Conservation (phyloP, 2,113 vertebrate genomes). For the Xerus inauris region DNA sequence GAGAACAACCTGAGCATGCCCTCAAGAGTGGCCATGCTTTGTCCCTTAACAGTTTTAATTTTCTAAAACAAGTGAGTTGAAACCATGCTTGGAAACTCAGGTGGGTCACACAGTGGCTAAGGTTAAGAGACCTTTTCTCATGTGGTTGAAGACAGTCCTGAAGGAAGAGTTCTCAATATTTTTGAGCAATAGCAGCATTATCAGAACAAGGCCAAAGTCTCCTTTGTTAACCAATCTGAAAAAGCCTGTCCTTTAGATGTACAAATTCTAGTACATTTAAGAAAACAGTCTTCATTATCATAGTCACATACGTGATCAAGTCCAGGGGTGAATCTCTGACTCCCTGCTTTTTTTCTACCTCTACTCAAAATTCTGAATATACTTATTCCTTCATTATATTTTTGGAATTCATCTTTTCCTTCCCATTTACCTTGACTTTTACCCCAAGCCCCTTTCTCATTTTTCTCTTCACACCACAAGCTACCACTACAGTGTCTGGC, state of each 20-base stretch:
- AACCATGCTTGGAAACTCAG: slow-evolving; percentile 4
- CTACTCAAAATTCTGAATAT: not conserved
- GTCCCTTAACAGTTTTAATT: not conserved
- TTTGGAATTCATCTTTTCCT: not conserved
- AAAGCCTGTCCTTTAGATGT: not conserved
- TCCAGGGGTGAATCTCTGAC: not conserved
- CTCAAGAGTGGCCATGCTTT: not conserved
- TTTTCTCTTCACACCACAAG: not conserved
- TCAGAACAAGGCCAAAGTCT: not conserved
- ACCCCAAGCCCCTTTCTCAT: not conserved
- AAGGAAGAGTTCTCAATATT: not conserved
- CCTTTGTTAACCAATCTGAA: not conserved
- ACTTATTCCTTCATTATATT: not conserved
- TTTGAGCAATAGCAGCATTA: not conserved
- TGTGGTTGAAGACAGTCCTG: not conserved
- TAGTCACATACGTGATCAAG: not conserved
- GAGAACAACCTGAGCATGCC: not conserved
- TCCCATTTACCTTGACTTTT: not conserved
- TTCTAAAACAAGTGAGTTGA: not conserved
- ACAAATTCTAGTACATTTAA: not conserved
- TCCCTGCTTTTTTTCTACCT: not conserved
- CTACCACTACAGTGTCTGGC: not conserved
- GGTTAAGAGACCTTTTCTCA: not conserved
- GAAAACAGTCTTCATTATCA: not conserved
- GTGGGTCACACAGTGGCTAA: not conserved